Evolutionary conservation across 2,797 vertebrate species (phyloP).

Genomic region (Cottoperca gobio): DNA sequence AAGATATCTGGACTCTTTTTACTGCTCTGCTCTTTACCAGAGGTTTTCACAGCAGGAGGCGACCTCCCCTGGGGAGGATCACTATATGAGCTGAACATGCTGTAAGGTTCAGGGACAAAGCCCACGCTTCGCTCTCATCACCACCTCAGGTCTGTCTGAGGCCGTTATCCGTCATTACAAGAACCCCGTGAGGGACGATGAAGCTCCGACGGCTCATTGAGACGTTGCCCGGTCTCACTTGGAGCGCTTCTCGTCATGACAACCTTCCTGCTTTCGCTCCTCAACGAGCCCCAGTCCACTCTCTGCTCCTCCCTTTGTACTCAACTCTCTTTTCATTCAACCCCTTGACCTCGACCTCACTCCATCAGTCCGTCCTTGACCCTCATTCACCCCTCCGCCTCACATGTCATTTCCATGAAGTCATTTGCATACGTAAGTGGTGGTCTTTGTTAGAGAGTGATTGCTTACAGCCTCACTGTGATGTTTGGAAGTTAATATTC

Average conservation of each 20-base stretch:
- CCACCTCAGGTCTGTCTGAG: not conserved
- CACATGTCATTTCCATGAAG: not conserved
- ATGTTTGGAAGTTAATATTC: not conserved
- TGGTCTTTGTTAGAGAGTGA: conserved; percentile 9
- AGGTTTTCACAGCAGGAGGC: too few species aligned
- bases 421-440: conserved; percentile 3
- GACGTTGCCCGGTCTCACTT: not conserved
- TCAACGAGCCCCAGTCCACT: not conserved
- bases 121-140: not conserved
- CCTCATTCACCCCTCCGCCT: conserved; percentile 7
- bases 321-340: conserved; percentile 1
- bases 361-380: conserved; percentile 20
- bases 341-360: conserved; percentile 18
- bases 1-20: not conserved
- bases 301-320: not conserved
- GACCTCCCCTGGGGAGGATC: too few species aligned
- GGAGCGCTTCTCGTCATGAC: not conserved
- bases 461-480: not conserved
- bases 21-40: not conserved
- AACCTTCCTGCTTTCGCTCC: not conserved
- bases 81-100: too few species aligned
- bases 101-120: not conserved
- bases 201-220: conserved; percentile 3
- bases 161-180: not conserved
- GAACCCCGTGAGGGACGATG: not conserved